Evolutionary conservation across 2,113 vertebrate species (phyloP), one percentile per base, ranked within the genome.

Genomic region (Actenoides hombroni): DNA sequence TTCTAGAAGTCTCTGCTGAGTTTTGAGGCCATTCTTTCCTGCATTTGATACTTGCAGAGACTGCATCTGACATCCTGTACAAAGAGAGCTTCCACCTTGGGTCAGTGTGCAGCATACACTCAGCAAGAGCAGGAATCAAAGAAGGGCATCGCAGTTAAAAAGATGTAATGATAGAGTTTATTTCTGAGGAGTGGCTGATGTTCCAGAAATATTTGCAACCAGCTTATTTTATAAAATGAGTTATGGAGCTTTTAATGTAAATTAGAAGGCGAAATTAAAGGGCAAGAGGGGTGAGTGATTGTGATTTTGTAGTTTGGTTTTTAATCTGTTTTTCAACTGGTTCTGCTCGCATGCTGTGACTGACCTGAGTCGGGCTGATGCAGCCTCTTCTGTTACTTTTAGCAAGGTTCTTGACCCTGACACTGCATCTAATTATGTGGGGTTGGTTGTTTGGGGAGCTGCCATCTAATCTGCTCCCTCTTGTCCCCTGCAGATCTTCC

Each of bases 401-500:
- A 48, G 73, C 46, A 26, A 78, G 64, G 59, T 6, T 31, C 46
- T 39, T 61, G 40, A 42, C 74, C 37, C 76, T 46, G 44, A 10
- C 35, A 5, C 39, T 14, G 86, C 5, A 24, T 51, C 56, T 33
- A 6, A 25, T 69, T 44, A 10, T 29, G 1, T 46, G 16, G 63
- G 86, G 90, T 65, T 28, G 74, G 60, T 18, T 60, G 35, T 15
- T 0, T 33, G 59, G 60, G 76, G 63, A 73, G 44, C 88, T 67
- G 71, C 71, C 37, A 5, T 35, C 75, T 96, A 53, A 92, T 42
- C 75, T 21, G 37, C 57, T 78, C 15, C 64, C 75, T 76, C 8
- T 74, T 19, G 84, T 23, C 93, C 76, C 83, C 57, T 17, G n/a
- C 98, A 99, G 99, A 99, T 99, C 96, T 99, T 99, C 98, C 99